phyloP scores from a whole-genome alignment of 2,113 vertebrate species.

The Eleginops maclovinus region DNA sequence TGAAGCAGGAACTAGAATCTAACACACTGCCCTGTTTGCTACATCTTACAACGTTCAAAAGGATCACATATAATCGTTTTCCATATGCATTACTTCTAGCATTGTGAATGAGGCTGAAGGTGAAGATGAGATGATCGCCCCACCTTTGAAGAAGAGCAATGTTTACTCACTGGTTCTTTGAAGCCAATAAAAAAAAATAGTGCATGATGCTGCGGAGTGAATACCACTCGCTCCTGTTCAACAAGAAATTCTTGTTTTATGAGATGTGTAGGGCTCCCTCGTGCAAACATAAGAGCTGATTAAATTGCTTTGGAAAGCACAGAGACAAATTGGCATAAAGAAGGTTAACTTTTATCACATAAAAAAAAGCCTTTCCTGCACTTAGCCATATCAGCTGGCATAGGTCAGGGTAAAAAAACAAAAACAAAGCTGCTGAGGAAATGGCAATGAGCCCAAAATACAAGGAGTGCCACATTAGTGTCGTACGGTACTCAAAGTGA shows the following conservation, averaged over 20 bases:
- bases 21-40: background rate
- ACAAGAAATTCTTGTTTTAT: constrained; percentile 26
- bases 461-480: background rate
- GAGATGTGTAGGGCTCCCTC: background rate
- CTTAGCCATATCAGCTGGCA: background rate
- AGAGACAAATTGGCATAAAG: background rate
- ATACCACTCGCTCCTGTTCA: constrained; percentile 29
- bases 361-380: background rate
- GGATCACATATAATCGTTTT: background rate
- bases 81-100: background rate
- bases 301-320: background rate
- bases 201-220: background rate
- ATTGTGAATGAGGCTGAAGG: background rate
- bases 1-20: constrained; percentile 12
- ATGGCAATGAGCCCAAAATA: background rate
- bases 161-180: constrained; percentile 18
- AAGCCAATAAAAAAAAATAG: constrained; percentile 32
- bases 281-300: background rate
- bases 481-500: background rate
- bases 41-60: constrained; percentile 2
- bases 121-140: background rate
- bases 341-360: background rate
- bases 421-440: background rate
- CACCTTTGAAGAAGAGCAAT: background rate
- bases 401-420: background rate